Conservation (phyloP, 1,140 invertebrate genomes). For the Saccostrea cuccullata region DNA sequence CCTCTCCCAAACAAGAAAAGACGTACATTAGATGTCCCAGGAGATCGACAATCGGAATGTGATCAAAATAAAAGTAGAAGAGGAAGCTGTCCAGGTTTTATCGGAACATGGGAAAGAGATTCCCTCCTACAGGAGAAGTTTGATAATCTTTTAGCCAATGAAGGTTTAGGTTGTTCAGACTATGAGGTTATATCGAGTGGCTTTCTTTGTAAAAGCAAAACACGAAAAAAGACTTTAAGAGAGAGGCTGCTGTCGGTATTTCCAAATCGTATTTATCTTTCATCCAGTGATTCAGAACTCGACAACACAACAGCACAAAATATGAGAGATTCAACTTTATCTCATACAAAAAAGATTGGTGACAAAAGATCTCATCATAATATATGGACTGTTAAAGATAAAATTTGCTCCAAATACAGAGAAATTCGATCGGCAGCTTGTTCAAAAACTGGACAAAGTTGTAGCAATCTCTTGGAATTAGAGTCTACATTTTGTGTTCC, state of each 20-base stretch:
- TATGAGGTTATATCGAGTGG: not conserved
- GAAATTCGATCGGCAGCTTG: not conserved
- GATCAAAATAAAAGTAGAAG: not conserved
- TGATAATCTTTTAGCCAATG: not conserved
- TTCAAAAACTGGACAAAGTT: not conserved
- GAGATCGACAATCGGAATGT: not conserved
- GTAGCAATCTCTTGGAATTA: not conserved
- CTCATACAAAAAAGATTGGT: not conserved
- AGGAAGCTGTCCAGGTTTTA: not conserved
- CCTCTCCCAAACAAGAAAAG: constrained; percentile 4
- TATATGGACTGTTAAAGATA: not conserved
- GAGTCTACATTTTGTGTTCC: not conserved
- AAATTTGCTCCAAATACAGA: not conserved
- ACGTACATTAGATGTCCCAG: not conserved
- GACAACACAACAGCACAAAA: not conserved
- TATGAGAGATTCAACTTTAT: not conserved
- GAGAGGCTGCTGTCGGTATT: not conserved
- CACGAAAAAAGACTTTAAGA: not conserved
- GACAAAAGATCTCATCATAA: not conserved
- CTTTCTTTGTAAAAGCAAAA: not conserved
- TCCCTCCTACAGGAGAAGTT: not conserved
- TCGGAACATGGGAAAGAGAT: not conserved
- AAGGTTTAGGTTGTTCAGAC: not conserved
- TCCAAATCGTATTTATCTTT: not conserved
- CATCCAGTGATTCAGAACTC: not conserved